Base-by-base conservation (phyloP, 2,113 vertebrate genomes). In the Aspidoscelis tigris region DNA sequence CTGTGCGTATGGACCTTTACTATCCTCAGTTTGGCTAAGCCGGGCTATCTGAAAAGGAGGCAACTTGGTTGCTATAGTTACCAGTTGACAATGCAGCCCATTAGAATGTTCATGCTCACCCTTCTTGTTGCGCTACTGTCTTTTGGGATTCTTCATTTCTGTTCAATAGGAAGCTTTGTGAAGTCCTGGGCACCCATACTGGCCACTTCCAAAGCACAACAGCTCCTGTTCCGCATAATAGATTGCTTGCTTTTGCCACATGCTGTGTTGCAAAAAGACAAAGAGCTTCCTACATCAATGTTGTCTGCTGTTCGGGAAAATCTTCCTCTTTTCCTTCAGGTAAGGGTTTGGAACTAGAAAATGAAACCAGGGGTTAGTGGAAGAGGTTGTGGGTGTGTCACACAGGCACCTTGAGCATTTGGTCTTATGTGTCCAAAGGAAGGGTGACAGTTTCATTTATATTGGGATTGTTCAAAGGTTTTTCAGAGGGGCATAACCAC, bases 161-260 rank as follows among this genome's bases (percentile, higher is more conserved):
- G 39, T 26, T 74, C 90, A 79, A 81, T 92, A 99, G 99, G 99
- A 80, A 97, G 94, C 90, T 92, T 99, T 86, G 97, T 99, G 85
- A 99, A 98, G 91, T 97, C 98, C 85, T 99, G 99, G 98, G 97
- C 98, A 92, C 95, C 95, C 5, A 97, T 99, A 87, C 94, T 99
- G 94, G 97, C 96, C 88, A 98, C 97, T 65, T 97, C 98, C 6
- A 99, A 97, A 96, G 98, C 98, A 0, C 98, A 99, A 88, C 97
- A 97, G 26, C 95, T 99, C 79, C 87, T 99, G 64, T 98, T 99
- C 86, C 96, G 97, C 85, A 99, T 99, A 21, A 97, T 99, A 85
- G 98, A 99, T 77, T 96, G 95, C 58, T 95, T 99, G 78, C 94
- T 99, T 84, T 96, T 99, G 69, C 98, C 99, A 0, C 97, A 97